A percentile compares a stretch with the other conserved stretches of the same genome.
Evolutionary conservation across 2,888 invertebrate genomes (phyloP).

Genomic region (Lycophotia porphyrea): DNA sequence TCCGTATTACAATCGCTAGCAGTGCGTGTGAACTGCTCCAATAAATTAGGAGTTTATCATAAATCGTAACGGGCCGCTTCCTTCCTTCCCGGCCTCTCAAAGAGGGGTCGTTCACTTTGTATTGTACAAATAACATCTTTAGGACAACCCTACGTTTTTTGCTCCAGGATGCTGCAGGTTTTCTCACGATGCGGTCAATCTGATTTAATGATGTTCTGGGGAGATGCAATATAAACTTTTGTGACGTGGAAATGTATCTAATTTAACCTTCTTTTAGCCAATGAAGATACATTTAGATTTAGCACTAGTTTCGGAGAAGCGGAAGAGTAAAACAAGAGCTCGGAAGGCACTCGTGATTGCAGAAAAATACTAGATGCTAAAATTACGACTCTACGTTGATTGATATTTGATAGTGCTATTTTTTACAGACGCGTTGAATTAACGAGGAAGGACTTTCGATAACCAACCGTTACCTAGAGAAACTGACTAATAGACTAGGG

Average conservation of each 20-base stretch:
- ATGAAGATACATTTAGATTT: not conserved
- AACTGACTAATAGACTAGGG: not conserved
- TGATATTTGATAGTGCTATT: not conserved
- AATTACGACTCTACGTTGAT: not conserved
- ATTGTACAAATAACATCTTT: conserved; percentile 48
- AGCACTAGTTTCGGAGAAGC: not conserved
- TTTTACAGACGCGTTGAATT: not conserved
- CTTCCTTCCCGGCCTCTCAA: conserved; percentile 64
- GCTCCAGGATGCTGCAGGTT: conserved; percentile 28
- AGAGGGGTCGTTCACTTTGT: conserved; percentile 42
- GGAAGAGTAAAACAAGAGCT: not conserved
- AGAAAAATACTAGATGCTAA: not conserved
- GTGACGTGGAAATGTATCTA: not conserved
- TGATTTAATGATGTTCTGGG: not conserved
- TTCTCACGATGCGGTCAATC: conserved; percentile 49
- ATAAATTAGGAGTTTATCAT: conserved; percentile 55
- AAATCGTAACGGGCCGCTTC: conserved; percentile 71
- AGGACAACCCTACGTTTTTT: conserved; percentile 45
- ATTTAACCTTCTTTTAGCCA: no score
- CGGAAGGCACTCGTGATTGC: no score
- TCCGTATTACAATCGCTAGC: conserved; percentile 45
- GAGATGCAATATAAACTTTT: not conserved
- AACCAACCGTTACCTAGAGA: not conserved
- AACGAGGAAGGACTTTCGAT: no score
- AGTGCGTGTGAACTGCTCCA: conserved; percentile 72